Evolutionary conservation across 2,888 invertebrate genomes (phyloP).

Genomic region (Coleophora deauratella): DNA sequence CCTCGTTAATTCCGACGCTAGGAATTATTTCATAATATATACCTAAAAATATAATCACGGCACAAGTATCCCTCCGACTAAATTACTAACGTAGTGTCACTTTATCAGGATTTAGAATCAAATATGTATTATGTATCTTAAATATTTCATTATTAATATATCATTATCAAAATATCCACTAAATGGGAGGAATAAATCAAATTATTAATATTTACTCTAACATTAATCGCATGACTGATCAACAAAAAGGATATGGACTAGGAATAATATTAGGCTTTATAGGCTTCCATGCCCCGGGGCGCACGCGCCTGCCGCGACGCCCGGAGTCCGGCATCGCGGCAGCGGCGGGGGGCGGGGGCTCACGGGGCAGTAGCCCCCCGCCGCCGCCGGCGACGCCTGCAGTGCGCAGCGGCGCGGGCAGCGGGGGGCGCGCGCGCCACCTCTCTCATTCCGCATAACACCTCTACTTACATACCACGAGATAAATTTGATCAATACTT

Average conservation of each 20-base stretch:
- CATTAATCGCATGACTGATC: slow-evolving; percentile 75
- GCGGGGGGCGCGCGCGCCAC: slow-evolving; percentile 37
- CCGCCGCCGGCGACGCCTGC: slow-evolving; percentile 9
- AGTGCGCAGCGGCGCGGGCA: slow-evolving; percentile 9
- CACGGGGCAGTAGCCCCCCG: too few relatives aligned
- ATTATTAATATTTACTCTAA: slow-evolving; percentile 73
- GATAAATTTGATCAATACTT: slow-evolving; percentile 60
- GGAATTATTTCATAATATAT: slow-evolving; percentile 74
- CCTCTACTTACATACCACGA: slow-evolving; percentile 64
- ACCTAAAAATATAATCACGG: slow-evolving; percentile 76
- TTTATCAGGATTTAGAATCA: slow-evolving; percentile 75
- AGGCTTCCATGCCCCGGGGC: slow-evolving; percentile 58
- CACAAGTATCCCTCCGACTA: slow-evolving; percentile 76
- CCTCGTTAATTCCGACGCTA: slow-evolving; percentile 75
- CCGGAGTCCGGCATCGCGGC: background rate
- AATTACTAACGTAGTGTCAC: slow-evolving; percentile 74
- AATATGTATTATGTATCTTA: slow-evolving; percentile 75
- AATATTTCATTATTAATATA: slow-evolving; percentile 75
- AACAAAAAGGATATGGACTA: slow-evolving; percentile 75
- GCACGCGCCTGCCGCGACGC: slow-evolving; percentile 22
- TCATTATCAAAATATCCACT: slow-evolving; percentile 76
- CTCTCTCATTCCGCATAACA: slow-evolving; percentile 61
- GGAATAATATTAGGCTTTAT: slow-evolving; percentile 73
- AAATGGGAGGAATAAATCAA: slow-evolving; percentile 76
- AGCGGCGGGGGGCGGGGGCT: background rate